These are phyloP conservation scores for Craseonycteris thonglongyai DNA, from an alignment of 2,113 vertebrate species.

Conservation along the genomic window DNA sequence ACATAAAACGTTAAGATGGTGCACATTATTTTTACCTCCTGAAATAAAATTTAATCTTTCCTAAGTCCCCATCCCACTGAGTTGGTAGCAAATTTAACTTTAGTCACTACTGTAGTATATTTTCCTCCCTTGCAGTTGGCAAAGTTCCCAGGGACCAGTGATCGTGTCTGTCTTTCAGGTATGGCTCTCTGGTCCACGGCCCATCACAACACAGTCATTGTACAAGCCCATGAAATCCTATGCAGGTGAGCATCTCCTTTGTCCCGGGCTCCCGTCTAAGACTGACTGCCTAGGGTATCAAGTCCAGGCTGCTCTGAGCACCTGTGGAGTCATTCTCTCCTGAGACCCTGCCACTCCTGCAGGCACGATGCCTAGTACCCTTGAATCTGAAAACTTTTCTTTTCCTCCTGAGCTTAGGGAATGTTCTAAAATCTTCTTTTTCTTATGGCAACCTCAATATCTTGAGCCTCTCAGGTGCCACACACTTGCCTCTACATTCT, in stretches of 20 bases:
- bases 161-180: not conserved
- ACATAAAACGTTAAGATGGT: slow-evolving; percentile 6
- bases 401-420: not conserved
- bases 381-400: not conserved
- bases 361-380: not conserved
- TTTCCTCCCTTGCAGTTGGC: not conserved
- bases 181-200: not conserved
- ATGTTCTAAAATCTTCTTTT: not conserved
- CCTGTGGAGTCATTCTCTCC: not conserved
- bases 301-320: not conserved
- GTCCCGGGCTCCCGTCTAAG: not conserved
- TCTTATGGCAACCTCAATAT: not conserved
- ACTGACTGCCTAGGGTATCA: not conserved
- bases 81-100: slow-evolving; percentile 25
- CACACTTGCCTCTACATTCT: not conserved
- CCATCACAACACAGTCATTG: not conserved
- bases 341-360: not conserved
- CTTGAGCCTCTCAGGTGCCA: not conserved
- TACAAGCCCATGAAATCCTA: not conserved
- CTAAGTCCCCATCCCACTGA: not conserved
- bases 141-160: not conserved
- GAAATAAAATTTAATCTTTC: slow-evolving; percentile 33
- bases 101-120: not conserved
- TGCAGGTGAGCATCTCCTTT: not conserved
- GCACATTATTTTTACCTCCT: slow-evolving; percentile 18